These are phyloP conservation scores for Pachyseris speciosa DNA, from an alignment of 64 coral and sea anemone species.

Conservation along the genomic window DNA sequence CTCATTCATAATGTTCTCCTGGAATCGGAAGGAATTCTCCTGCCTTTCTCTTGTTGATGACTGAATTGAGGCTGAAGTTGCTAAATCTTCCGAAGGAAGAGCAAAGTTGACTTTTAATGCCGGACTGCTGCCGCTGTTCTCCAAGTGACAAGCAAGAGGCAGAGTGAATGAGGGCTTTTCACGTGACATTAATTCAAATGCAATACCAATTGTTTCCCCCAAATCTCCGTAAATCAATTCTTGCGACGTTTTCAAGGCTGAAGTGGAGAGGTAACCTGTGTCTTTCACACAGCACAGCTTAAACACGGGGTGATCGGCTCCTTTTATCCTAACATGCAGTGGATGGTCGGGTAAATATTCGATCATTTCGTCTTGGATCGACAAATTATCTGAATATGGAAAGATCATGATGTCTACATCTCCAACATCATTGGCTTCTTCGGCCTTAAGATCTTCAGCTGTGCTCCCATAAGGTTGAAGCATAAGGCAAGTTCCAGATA, in stretches of 20 bases:
- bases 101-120: neutral
- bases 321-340: no score
- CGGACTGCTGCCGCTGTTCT: neutral
- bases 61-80: no score
- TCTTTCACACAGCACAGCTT: no score
- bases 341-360: conserved; percentile 6
- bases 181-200: neutral
- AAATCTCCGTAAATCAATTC: neutral
- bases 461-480: neutral
- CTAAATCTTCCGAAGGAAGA: neutral
- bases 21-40: no score
- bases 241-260: neutral
- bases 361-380: conserved; percentile 8
- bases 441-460: neutral
- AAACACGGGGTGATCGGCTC: no score
- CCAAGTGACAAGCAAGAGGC: neutral
- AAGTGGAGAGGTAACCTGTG: no score
- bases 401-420: conserved; percentile 61
- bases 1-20: no score
- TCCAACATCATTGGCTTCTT: neutral
- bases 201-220: neutral
- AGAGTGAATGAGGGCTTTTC: neutral
- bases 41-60: no score
- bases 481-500: neutral
- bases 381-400: conserved; percentile 43